These are phyloP conservation scores for Noturus placidus DNA, from an alignment of 2,113 vertebrate genomes.

Conservation along the genomic window DNA sequence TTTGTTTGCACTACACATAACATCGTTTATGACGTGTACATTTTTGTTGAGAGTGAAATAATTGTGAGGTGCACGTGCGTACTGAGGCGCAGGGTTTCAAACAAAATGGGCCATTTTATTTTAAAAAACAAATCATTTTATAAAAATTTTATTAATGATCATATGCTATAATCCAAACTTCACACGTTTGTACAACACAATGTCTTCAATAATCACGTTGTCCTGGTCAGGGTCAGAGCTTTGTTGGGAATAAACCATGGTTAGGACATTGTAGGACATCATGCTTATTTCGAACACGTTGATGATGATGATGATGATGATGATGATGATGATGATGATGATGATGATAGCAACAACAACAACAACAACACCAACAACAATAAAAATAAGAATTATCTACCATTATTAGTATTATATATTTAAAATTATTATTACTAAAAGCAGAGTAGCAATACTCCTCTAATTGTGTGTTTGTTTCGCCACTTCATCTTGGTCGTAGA, in stretches of 20 bases:
- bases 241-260: background rate
- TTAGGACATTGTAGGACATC: background rate
- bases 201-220: background rate
- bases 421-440: background rate
- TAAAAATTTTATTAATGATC: constrained; percentile 7
- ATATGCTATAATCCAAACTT: background rate
- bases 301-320: background rate
- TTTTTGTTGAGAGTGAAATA: constrained; percentile 42
- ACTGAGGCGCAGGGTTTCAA: constrained; percentile 16
- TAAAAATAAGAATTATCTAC: too few relatives aligned
- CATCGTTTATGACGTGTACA: constrained; percentile 48
- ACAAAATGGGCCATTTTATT: constrained; percentile 29
- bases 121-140: background rate
- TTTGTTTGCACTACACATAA: constrained; percentile 41
- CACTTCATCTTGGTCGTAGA: constrained; percentile 71
- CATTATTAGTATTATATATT: too few relatives aligned
- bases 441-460: background rate
- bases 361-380: too few relatives aligned
- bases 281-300: background rate
- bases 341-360: too few relatives aligned
- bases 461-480: constrained; percentile 48
- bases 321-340: constrained; percentile 10
- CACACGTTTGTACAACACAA: background rate
- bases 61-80: constrained; percentile 36
- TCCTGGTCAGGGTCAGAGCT: background rate